Conservation (phyloP, 2,113 vertebrate species). For the Notarius lentiginosus region DNA sequence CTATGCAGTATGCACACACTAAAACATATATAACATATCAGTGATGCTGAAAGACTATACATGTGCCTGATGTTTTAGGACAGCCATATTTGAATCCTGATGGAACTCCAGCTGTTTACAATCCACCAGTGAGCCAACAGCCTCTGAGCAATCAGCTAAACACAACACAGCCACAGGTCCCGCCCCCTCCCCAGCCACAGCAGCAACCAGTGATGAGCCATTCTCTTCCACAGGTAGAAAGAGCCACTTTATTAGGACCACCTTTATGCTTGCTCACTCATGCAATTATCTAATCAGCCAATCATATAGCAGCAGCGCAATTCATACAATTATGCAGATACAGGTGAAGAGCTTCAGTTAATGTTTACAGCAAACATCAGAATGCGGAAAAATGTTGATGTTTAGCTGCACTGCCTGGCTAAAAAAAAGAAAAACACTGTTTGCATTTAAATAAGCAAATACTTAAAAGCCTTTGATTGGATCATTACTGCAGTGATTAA, state of each 20-base stretch:
- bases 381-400: not conserved
- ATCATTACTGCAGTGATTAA: too few relatives aligned
- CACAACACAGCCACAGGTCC: constrained; percentile 68
- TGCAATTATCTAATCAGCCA: not conserved
- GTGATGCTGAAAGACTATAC: not conserved
- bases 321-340: not conserved
- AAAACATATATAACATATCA: not conserved
- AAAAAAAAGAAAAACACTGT: too few relatives aligned
- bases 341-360: not conserved
- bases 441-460: too few relatives aligned
- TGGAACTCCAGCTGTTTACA: constrained; percentile 90
- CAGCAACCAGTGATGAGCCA: constrained; percentile 75
- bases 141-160: constrained; percentile 73
- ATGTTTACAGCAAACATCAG: not conserved
- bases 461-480: too few relatives aligned
- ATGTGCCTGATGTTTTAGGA: constrained; percentile 69
- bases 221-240: constrained; percentile 80
- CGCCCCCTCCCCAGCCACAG: constrained; percentile 63
- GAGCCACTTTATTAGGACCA: not conserved
- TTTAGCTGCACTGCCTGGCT: too few relatives aligned
- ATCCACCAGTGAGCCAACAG: constrained; percentile 84
- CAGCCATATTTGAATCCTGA: constrained; percentile 95
- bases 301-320: not conserved
- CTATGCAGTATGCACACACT: not conserved
- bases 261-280: not conserved